phyloP scores from a whole-genome alignment of 2,888 invertebrate genomes.

The Hirtodrosophila trivittata region DNA sequence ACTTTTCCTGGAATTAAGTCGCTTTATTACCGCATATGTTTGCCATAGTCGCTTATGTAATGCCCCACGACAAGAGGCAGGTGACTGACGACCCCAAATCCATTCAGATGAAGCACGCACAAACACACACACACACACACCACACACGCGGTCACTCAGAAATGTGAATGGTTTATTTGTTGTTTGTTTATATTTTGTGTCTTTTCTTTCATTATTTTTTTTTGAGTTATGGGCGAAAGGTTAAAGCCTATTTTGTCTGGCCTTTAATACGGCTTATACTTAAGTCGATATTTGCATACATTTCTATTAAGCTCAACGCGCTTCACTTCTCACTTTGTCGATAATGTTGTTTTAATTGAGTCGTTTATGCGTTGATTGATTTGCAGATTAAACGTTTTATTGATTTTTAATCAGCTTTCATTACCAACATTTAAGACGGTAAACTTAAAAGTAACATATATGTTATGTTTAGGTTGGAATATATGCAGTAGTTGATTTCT shows the following conservation, averaged over 20 bases:
- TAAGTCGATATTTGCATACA: conserved; percentile 42
- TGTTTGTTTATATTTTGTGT: too few relatives aligned
- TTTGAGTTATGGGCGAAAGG: conserved; percentile 45
- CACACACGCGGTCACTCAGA: conserved; percentile 1
- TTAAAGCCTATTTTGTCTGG: conserved; percentile 34
- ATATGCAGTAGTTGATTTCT: too few relatives aligned
- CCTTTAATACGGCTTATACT: conserved; percentile 18
- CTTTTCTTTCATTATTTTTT: conserved; percentile 1
- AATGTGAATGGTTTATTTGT: conserved; percentile 26
- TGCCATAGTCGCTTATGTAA: conserved; percentile 42
- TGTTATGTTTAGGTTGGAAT: too few relatives aligned
- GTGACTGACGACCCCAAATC: conserved; percentile 26
- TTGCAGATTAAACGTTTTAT: neutral
- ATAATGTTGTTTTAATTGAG: conserved; percentile 23
- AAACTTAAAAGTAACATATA: too few relatives aligned
- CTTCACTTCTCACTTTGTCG: conserved; percentile 8
- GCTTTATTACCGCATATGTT: conserved; percentile 58
- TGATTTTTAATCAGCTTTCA: too few relatives aligned
- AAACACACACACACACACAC: neutral
- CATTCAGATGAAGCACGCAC: neutral
- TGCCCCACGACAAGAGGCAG: conserved; percentile 24
- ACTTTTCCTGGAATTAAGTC: conserved; percentile 58
- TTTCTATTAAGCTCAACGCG: neutral
- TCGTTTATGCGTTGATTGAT: conserved; percentile 21
- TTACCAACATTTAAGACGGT: too few relatives aligned